Base-by-base conservation (phyloP, 2,797 vertebrate species). In the Propithecus perrieri region DNA sequence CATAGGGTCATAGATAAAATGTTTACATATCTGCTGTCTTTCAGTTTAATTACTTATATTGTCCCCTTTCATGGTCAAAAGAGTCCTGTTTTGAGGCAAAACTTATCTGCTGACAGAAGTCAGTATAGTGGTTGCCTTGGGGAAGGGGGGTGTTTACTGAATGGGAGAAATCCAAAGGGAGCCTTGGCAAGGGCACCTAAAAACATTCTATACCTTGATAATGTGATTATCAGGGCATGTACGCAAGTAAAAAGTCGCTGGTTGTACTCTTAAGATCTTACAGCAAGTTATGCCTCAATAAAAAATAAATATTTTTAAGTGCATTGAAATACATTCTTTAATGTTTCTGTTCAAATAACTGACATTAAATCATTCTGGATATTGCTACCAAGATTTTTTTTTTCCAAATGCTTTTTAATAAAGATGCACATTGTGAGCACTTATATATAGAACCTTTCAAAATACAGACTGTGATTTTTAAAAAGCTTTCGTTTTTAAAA, bases 381-480 rank as follows among this genome's bases (percentile, higher is more conserved):
- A 59, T 28, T 38, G 38, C 72, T 78, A 85, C 55, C 48, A 81
- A 96, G 55, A 76, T 75, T 24, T 15, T 76, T 75, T 93, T 93
- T 88, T 88, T 5, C 67, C 48, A 94, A 97, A 61, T 43, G 6
- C 71, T 95, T 96, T 96, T 97, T 95, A 92, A 92, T 84, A 75
- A 93, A 81, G 76, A 79, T 84, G 59, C 55, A 87, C 43, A 35
- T 20, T 89, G 46, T 80, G 35, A 89, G 9, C 13, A 74, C 43
- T 78, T 93, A 84, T 33, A 91, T 38, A 53, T 35, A 76, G 46
- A 85, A 89, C 5, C 15, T 94, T 85, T 94, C 48, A 76, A 94
- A 96, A 89, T 38, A 85, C 0, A 67, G 35, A 83, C 50, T 72
- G 11, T n/a, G 41, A 26, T 50, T 43, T 81, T 84, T 90, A 28